Evolutionary conservation across 2,113 vertebrate genomes (phyloP).

Genomic region (Vanacampus margaritifer): DNA sequence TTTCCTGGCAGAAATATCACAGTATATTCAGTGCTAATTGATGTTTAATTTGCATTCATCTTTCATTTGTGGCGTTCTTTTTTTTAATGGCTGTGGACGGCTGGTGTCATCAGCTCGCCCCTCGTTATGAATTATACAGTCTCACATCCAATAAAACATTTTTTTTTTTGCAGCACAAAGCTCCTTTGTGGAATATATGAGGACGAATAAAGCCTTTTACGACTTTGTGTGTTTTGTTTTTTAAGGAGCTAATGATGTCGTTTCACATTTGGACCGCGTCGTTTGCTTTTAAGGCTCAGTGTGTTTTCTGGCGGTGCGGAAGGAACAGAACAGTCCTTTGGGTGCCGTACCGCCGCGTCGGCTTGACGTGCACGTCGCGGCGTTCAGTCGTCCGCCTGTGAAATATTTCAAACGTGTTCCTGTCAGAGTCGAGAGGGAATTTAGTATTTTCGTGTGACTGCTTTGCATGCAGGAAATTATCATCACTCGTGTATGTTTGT

Average conservation of each 20-base stretch:
- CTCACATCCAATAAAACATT: conserved; percentile 7
- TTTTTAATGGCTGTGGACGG: conserved; percentile 22
- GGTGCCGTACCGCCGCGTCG: conserved; percentile 15
- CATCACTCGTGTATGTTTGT: neutral
- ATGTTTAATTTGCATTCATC: conserved; percentile 26
- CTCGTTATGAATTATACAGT: conserved; percentile 16
- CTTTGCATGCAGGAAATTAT: neutral
- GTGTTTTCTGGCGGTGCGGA: conserved; percentile 32
- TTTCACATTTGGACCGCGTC: conserved; percentile 41
- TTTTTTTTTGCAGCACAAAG: conserved; percentile 3
- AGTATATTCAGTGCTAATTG: neutral
- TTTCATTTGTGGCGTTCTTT: conserved; percentile 11
- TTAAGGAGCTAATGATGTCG: conserved; percentile 36
- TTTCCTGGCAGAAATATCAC: neutral
- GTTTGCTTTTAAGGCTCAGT: conserved; percentile 27
- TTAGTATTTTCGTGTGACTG: conserved; percentile 9
- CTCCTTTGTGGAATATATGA: conserved; percentile 7
- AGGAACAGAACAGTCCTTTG: conserved; percentile 25
- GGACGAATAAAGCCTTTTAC: neutral
- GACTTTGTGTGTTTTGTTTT: conserved; percentile 4
- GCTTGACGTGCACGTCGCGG: conserved; percentile 25
- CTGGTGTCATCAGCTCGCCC: neutral
- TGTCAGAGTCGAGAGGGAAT: neutral
- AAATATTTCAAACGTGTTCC: conserved; percentile 43
- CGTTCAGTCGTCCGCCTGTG: conserved; percentile 20